Conservation (phyloP, 2,797 vertebrate species). For the Sphaeramia orbicularis region DNA sequence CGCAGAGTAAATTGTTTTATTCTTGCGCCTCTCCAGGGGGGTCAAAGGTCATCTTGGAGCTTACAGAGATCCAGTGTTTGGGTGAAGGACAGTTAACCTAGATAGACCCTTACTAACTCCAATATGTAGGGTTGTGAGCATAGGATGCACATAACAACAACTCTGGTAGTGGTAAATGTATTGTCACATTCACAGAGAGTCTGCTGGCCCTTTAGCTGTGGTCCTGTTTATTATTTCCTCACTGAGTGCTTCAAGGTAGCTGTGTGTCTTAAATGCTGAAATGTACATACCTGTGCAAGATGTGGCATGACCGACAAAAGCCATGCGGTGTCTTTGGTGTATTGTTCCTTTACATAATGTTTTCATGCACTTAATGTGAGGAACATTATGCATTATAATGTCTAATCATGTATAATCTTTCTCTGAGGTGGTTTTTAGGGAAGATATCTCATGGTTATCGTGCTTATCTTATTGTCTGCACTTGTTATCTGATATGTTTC, state of each 20-base stretch:
- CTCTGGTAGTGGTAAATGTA: not conserved
- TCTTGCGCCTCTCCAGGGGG: not conserved
- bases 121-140: not conserved
- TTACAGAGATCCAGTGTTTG: not conserved
- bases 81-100: not conserved
- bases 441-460: constrained; percentile 14
- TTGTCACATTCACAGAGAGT: not conserved
- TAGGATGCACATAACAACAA: not conserved
- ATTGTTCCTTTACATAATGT: constrained; percentile 19
- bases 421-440: constrained; percentile 13
- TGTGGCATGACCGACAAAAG: constrained; percentile 49
- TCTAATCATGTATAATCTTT: constrained; percentile 14
- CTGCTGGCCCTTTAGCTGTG: constrained; percentile 5
- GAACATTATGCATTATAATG: constrained; percentile 4
- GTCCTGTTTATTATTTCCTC: constrained; percentile 3
- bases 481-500: constrained; percentile 12
- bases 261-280: constrained; percentile 41
- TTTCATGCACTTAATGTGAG: constrained; percentile 11
- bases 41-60: constrained; percentile 25
- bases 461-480: constrained; percentile 2
- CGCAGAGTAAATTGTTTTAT: constrained; percentile 8
- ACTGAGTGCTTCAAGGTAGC: constrained; percentile 17
- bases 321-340: not conserved
- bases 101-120: not conserved
- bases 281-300: constrained; percentile 69